Evolutionary conservation across 2,797 vertebrate species (phyloP).

Genomic region (Octomys mimax): DNA sequence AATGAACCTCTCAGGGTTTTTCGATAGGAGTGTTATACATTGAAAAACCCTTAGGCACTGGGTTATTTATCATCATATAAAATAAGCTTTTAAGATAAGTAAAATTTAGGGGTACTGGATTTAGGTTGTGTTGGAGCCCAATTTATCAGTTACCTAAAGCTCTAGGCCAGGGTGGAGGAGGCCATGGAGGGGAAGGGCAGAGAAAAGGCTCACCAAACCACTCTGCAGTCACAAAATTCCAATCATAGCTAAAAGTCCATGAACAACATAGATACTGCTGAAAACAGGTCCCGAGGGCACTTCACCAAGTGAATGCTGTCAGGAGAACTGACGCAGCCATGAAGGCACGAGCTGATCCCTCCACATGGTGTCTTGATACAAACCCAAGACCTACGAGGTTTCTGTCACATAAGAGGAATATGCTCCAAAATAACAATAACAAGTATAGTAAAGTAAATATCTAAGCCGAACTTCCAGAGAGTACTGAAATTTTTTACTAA

Average conservation of each 20-base stretch:
- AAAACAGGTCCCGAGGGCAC: too few relatives aligned
- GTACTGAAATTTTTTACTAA: neutral
- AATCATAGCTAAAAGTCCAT: neutral
- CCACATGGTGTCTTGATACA: neutral
- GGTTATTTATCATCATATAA: neutral
- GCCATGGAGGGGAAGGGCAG: neutral
- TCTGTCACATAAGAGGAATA: neutral
- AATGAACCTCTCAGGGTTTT: neutral
- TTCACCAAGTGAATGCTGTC: neutral
- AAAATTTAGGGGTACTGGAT: neutral
- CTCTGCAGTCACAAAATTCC: neutral
- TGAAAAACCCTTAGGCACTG: neutral
- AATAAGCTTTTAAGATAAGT: neutral
- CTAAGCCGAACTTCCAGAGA: neutral
- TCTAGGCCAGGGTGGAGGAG: neutral
- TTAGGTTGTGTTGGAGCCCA: neutral
- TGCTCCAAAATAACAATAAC: neutral
- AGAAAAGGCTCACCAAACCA: neutral
- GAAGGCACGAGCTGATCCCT: neutral
- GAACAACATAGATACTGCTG: accelerated
- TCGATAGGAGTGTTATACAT: too few relatives aligned
- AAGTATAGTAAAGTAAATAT: neutral
- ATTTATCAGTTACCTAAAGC: neutral
- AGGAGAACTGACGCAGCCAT: neutral
- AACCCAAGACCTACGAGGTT: neutral